Evolutionary conservation across 2,888 invertebrate genomes (phyloP).

Genomic region (Troides aeacus): DNA sequence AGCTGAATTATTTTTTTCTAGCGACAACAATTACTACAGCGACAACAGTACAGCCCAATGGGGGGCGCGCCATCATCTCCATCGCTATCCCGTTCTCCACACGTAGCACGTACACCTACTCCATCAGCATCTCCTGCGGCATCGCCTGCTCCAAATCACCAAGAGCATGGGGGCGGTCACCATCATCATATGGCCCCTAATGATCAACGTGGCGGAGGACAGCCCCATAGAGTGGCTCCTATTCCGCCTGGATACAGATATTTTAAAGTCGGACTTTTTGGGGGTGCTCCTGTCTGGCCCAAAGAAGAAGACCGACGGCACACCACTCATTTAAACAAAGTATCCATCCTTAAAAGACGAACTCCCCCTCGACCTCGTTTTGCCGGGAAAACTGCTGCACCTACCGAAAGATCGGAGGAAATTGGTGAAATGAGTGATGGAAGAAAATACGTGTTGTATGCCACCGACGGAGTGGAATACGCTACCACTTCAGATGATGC

Average conservation of each 20-base stretch:
- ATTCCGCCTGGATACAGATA: conserved; percentile 81
- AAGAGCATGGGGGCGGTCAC: conserved; percentile 59
- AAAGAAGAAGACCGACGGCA: conserved; percentile 63
- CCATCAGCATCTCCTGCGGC: conserved; percentile 67
- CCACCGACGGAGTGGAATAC: conserved; percentile 81
- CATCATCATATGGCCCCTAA: conserved; percentile 74
- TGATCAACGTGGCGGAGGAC: conserved; percentile 54
- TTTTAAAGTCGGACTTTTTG: conserved; percentile 81
- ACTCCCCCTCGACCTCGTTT: conserved; percentile 79
- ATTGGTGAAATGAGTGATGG: conserved; percentile 70
- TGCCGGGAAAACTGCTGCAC: conserved; percentile 55
- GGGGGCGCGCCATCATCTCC: conserved; percentile 80
- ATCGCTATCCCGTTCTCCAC: conserved; percentile 78
- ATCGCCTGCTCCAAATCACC: conserved; percentile 58
- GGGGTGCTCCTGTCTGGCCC: conserved; percentile 85
- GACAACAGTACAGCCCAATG: conserved; percentile 76
- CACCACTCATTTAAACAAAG: conserved; percentile 69
- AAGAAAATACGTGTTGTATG: conserved; percentile 83
- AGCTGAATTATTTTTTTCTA: conserved; percentile 33
- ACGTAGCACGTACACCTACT: conserved; percentile 72
- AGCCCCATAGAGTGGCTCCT: conserved; percentile 76
- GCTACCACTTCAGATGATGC: conserved; percentile 79
- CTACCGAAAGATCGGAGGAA: conserved; percentile 39
- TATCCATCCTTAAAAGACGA: conserved; percentile 81
- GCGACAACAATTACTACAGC: conserved; percentile 73